phyloP scores from a whole-genome alignment of 2,888 invertebrate genomes.

The Taphrorychus bicolor region DNA sequence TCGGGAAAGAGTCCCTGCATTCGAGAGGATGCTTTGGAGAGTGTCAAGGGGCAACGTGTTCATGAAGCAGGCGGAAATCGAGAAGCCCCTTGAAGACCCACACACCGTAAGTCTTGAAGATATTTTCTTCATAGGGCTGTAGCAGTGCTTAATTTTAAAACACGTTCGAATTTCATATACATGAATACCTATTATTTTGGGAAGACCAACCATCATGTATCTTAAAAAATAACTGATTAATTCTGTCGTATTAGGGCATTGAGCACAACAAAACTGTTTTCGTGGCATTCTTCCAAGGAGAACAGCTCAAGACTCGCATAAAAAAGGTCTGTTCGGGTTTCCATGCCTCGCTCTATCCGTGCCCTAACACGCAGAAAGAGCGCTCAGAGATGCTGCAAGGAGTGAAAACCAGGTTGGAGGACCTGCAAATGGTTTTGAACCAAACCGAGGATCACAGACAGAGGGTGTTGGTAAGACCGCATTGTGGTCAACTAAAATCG shows the following conservation, averaged over 20 bases:
- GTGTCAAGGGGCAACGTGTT: constrained; percentile 93
- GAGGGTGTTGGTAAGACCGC: constrained; percentile 78
- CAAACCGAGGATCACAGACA: constrained; percentile 90
- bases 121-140: constrained; percentile 3
- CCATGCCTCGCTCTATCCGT: constrained; percentile 91
- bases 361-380: constrained; percentile 85
- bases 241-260: constrained; percentile 82
- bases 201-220: too few species aligned
- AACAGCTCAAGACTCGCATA: constrained; percentile 87
- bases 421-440: constrained; percentile 81
- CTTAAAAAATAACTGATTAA: too few species aligned
- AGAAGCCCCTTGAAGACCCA: constrained; percentile 83
- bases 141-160: too few species aligned
- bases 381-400: constrained; percentile 90
- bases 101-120: constrained; percentile 67
- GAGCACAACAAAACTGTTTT: constrained; percentile 90
- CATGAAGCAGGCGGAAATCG: constrained; percentile 83
- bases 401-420: constrained; percentile 88
- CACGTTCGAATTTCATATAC: too few species aligned
- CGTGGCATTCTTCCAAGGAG: constrained; percentile 90
- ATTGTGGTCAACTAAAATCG: too few species aligned
- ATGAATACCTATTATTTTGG: too few species aligned
- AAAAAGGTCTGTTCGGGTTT: constrained; percentile 95
- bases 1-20: constrained; percentile 85
- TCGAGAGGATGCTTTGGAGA: constrained; percentile 93